phyloP scores from a whole-genome alignment of 64 coral and sea anemone species.

The Pocillopora verrucosa region DNA sequence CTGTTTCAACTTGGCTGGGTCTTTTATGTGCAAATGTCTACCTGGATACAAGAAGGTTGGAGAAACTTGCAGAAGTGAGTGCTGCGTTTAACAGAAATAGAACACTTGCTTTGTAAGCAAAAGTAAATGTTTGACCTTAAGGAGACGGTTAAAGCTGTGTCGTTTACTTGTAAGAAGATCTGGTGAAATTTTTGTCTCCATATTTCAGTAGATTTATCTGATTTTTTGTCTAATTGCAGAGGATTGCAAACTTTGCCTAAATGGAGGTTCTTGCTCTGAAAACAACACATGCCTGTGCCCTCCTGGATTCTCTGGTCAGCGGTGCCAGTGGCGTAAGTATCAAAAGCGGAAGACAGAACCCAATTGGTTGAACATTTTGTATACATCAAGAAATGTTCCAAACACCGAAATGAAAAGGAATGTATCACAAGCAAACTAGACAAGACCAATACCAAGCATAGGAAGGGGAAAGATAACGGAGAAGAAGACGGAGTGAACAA shows the following conservation, averaged over 20 bases:
- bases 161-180: not conserved
- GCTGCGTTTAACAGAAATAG: not conserved
- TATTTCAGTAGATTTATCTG: not conserved
- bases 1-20: conserved; percentile 76
- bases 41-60: conserved; percentile 80
- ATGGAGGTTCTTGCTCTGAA: conserved; percentile 74
- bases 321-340: conserved; percentile 93
- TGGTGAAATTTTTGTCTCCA: not conserved
- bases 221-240: conserved; percentile 4
- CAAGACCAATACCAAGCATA: too few relatives aligned
- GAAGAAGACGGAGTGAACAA: too few relatives aligned
- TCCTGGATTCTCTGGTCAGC: conserved; percentile 72
- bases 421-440: too few relatives aligned
- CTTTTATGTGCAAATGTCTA: conserved; percentile 68
- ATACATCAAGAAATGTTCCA: not conserved
- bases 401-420: not conserved
- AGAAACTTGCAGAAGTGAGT: conserved; percentile 79
- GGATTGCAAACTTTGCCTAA: conserved; percentile 70
- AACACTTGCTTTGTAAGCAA: not conserved
- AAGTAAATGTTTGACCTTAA: too few relatives aligned
- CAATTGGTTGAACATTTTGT: not conserved
- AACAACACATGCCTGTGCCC: conserved; percentile 59
- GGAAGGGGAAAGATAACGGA: too few relatives aligned
- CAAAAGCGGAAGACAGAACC: not conserved
- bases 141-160: too few relatives aligned